phyloP scores from a whole-genome alignment of 2,797 vertebrate species.

The Protosalanx chinensis region DNA sequence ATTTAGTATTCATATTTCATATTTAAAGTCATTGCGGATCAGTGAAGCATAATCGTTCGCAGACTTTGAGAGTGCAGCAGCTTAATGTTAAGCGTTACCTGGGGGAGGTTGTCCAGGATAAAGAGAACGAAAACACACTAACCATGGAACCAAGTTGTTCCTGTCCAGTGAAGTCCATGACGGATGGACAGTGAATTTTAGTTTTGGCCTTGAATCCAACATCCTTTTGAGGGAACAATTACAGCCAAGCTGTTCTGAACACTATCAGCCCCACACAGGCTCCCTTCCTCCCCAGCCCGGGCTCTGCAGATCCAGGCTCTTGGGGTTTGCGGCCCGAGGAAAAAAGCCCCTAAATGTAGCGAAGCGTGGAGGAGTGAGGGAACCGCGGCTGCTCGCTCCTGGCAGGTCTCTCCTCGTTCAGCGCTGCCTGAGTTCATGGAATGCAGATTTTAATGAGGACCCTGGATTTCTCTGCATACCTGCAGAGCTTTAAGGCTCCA shows the following conservation, averaged over 20 bases:
- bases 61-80: background rate
- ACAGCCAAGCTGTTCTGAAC: background rate
- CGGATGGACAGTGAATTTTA: background rate
- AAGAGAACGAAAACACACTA: background rate
- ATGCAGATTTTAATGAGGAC: constrained; percentile 16
- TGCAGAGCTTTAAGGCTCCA: no score
- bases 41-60: no score
- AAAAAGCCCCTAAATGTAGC: background rate
- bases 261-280: background rate
- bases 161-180: background rate
- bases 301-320: background rate
- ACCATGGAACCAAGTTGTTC: background rate
- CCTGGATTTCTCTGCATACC: constrained; percentile 11
- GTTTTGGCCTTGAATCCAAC: background rate
- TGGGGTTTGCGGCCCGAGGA: no score
- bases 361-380: background rate
- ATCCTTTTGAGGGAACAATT: background rate
- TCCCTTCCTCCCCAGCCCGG: background rate
- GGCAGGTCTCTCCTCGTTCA: background rate
- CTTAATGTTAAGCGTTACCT: background rate
- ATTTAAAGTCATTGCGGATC: no score
- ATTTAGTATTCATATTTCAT: no score
- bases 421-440: background rate
- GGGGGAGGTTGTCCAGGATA: background rate
- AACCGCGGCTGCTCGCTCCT: no score